phyloP scores from a whole-genome alignment of 1,140 invertebrate genomes.

The Leptopilina boulardi region DNA sequence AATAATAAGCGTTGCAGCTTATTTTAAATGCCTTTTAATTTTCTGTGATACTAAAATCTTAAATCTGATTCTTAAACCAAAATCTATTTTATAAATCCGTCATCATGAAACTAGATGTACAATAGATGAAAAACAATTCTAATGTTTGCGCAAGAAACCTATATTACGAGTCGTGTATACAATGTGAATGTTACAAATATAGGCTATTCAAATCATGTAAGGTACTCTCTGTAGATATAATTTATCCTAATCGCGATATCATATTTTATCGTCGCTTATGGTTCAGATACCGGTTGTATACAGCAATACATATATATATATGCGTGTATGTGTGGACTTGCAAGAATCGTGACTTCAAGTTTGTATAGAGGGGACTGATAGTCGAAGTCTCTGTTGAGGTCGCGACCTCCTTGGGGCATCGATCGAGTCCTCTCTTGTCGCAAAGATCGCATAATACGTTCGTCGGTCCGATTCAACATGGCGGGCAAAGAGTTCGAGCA shows the following conservation, averaged over 20 bases:
- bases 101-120: not conserved
- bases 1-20: too few relatives aligned
- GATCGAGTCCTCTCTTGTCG: conserved; percentile 55
- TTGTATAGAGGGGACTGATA: conserved; percentile 56
- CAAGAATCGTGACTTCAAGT: conserved; percentile 52
- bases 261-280: conserved; percentile 51
- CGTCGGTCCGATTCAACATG: conserved; percentile 41
- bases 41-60: too few relatives aligned
- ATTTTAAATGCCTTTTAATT: too few relatives aligned
- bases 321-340: not conserved
- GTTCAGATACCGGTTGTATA: not conserved
- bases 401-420: conserved; percentile 55
- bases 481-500: conserved; percentile 36
- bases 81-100: too few relatives aligned
- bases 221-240: conserved; percentile 32
- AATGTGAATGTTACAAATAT: conserved; percentile 38
- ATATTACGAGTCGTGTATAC: not conserved
- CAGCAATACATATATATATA: not conserved
- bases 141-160: not conserved
- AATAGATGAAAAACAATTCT: not conserved
- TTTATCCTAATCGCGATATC: conserved; percentile 54
- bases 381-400: conserved; percentile 51
- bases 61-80: too few relatives aligned
- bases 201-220: conserved; percentile 44
- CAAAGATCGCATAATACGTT: conserved; percentile 48